Base-by-base conservation (phyloP, 1,140 invertebrate species). In the Apis dorsata region DNA sequence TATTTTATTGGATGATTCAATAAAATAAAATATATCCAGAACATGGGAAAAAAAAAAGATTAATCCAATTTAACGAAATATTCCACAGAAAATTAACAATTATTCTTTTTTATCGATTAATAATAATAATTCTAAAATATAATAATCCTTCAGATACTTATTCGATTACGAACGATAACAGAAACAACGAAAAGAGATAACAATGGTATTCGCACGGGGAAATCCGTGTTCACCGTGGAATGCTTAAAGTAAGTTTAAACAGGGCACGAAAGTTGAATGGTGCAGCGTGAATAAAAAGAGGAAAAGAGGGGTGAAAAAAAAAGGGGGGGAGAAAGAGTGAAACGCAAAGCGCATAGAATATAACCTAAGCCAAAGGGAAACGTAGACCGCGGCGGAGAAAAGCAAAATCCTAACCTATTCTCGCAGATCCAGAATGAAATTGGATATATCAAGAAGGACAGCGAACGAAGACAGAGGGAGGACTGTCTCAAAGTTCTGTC, bases 401-500 rank as follows among this genome's bases (percentile, higher is more conserved):
- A 77, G 80, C 74, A 77, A 75, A 82, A 77, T 82, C 74, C 80
- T 77, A 82, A 82, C 73, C 80, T 44, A 82, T 82, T 82, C 80
- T 82, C 80, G 15, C 65, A 77, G 65, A 82, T 82, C 74, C 74
- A 77, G 81, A 83, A 83, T 79, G 76, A 83, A 83, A 83, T 83
- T 83, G 81, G 81, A 83, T 83, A 83, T 83, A 78, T 83, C 81
- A 78, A 79, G 66, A 66, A 70, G 81, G 66, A 60, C 75, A 66
- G 75, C 34, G 21, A 28, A 63, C 49, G 17, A 62, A 83, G 49
- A 72, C 75, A 65, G 75, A 83, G 73, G 34, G 72, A 65, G 68
- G 74, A 77, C 80, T 66, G 73, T 77, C 80, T 69, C 73, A 53
- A 57, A 77, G 80, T 82, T 65, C 80, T 82, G 80, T 72, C 76